Percentiles rank a stretch among this genome's conserved stretches.
Conservation (phyloP, 92 coral and sea anemone genomes). For the Epizoanthus stellaris region DNA sequence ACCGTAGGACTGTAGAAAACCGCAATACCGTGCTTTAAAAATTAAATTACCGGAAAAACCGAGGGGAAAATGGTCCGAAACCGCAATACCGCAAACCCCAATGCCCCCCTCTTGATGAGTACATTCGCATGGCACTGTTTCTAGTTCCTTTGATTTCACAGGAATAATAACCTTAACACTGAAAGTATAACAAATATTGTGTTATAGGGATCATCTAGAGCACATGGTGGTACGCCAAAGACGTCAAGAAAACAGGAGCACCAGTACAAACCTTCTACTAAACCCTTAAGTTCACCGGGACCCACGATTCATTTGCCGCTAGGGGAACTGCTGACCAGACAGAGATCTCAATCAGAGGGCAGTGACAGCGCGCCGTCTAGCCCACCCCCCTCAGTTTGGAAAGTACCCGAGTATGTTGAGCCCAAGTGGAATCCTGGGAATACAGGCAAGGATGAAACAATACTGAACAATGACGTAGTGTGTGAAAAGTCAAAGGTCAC, state of each 20-base stretch:
- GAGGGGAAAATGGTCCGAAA: no score
- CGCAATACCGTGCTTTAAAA: no score
- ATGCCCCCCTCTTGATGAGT: no score
- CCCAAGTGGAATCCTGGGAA: slow-evolving; percentile 98
- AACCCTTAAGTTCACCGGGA: slow-evolving; percentile 61
- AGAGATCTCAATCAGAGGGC: slow-evolving; percentile 81
- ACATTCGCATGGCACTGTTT: no score
- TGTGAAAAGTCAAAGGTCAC: slow-evolving; percentile 82
- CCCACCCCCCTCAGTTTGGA: slow-evolving; percentile 99
- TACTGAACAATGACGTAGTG: slow-evolving; percentile 91
- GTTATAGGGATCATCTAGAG: slow-evolving; percentile 34
- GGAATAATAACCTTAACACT: background rate
- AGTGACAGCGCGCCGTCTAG: slow-evolving; percentile 86
- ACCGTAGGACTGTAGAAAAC: no score
- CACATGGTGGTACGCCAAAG: slow-evolving; percentile 56
- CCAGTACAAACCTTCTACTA: slow-evolving; percentile 57
- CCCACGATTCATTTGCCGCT: slow-evolving; percentile 45
- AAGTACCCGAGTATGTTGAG: slow-evolving; percentile 98
- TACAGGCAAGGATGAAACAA: slow-evolving; percentile 55
- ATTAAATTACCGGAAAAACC: no score
- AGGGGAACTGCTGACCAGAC: slow-evolving; percentile 56
- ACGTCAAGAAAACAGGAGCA: slow-evolving; percentile 64
- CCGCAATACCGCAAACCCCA: no score
- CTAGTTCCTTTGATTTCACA: no score
- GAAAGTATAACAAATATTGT: background rate